phyloP scores from a whole-genome alignment of 2,113 vertebrate genomes.

The Oreochromis aureus region DNA sequence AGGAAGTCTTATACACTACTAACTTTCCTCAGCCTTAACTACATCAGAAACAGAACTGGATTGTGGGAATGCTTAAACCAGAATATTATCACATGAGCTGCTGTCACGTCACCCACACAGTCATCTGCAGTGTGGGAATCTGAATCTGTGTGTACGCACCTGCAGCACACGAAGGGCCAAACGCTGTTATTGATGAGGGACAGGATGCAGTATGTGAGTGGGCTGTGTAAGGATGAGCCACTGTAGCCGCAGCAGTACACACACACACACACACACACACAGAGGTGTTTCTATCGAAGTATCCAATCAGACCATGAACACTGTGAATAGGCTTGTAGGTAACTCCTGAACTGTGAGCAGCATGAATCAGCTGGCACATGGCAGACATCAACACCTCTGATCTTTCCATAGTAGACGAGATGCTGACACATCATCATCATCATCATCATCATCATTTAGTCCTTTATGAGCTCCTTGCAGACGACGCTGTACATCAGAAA shows the following conservation, averaged over 20 bases:
- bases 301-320: neutral
- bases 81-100: neutral
- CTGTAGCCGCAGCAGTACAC: neutral
- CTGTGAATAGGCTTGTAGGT: neutral
- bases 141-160: neutral
- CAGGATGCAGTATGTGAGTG: neutral
- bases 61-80: neutral
- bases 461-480: neutral
- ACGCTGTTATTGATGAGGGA: neutral
- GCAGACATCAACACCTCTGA: neutral
- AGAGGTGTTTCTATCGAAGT: neutral
- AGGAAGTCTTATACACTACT: neutral
- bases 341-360: neutral
- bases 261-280: rapidly evolving
- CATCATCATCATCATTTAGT: neutral
- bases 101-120: neutral
- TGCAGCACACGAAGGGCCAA: neutral
- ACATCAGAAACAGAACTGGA: neutral
- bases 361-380: neutral
- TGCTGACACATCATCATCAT: neutral
- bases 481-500: neutral
- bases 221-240: neutral
- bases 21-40: neutral
- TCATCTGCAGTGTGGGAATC: neutral
- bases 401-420: neutral